Percentiles rank a stretch among this genome's conserved stretches.
phyloP scores from a whole-genome alignment of 2,888 invertebrate genomes.

The Ichneumoninae sp. region DNA sequence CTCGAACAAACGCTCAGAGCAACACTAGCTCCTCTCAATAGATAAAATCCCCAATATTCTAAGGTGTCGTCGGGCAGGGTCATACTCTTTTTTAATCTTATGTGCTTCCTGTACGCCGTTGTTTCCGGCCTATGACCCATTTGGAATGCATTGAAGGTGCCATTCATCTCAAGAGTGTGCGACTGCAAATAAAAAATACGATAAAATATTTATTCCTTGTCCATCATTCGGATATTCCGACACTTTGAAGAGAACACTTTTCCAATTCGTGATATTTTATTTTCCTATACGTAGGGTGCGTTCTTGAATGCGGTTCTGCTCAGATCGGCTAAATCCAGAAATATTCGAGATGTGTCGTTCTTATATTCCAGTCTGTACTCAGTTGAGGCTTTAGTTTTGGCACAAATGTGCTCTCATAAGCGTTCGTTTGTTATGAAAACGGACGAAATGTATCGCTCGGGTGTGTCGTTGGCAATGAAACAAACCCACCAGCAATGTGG shows the following conservation, averaged over 20 bases:
- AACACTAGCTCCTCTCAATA: slow-evolving; percentile 91
- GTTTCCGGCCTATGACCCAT: slow-evolving; percentile 89
- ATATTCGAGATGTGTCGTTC: too few relatives aligned
- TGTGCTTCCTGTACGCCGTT: slow-evolving; percentile 89
- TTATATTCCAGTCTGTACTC: too few relatives aligned
- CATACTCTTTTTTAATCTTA: slow-evolving; percentile 92
- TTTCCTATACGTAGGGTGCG: not conserved
- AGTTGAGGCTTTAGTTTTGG: too few relatives aligned
- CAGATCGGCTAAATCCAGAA: too few relatives aligned
- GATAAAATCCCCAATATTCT: slow-evolving; percentile 95
- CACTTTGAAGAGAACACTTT: not conserved
- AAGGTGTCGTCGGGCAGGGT: slow-evolving; percentile 92
- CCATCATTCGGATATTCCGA: not conserved
- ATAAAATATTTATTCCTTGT: not conserved
- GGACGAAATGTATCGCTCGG: too few relatives aligned
- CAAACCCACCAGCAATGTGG: too few relatives aligned
- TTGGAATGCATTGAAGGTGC: slow-evolving; percentile 90
- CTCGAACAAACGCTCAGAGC: slow-evolving; percentile 92
- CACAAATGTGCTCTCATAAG: too few relatives aligned
- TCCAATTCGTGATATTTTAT: not conserved
- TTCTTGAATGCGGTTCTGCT: too few relatives aligned
- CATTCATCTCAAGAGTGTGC: slow-evolving; percentile 92
- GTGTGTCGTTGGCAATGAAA: too few relatives aligned
- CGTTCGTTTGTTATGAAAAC: too few relatives aligned
- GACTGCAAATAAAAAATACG: slow-evolving; percentile 83